A percentile compares a stretch with the other conserved stretches of the same genome.
Evolutionary conservation across 2,113 vertebrate species (phyloP).

Genomic region (Clinocottus analis): DNA sequence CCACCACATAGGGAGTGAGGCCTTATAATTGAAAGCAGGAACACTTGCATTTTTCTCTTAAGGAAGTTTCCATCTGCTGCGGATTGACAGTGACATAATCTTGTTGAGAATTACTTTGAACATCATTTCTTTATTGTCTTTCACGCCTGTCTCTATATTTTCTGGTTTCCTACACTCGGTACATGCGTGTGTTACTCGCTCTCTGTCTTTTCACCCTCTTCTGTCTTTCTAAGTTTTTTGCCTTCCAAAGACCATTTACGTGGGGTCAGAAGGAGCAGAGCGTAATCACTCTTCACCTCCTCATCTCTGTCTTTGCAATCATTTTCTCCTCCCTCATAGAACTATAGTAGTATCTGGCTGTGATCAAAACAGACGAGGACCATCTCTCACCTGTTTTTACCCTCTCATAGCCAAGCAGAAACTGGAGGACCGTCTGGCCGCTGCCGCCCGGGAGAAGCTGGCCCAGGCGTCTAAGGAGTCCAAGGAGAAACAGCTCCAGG

Average conservation of each 20-base stretch:
- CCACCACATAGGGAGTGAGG: background rate
- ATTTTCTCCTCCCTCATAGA: background rate
- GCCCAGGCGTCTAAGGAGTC: conserved; percentile 98
- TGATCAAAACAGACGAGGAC: conserved; percentile 9
- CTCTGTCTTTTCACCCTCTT: background rate
- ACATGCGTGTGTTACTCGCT: background rate
- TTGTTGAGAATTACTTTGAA: conserved; percentile 7
- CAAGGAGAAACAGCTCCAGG: conserved; percentile 97
- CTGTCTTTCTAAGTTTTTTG: background rate
- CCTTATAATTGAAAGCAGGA: conserved; percentile 21
- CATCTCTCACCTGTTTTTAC: conserved; percentile 27
- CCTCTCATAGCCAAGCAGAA: conserved; percentile 91
- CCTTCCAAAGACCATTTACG: background rate
- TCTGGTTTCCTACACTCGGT: background rate
- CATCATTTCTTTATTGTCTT: background rate
- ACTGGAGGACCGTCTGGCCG: conserved; percentile 96
- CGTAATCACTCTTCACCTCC: background rate
- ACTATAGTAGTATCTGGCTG: background rate
- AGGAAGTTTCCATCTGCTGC: background rate
- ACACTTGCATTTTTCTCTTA: background rate
- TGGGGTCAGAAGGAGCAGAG: background rate
- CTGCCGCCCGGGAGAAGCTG: conserved; percentile 97
- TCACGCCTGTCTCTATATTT: background rate
- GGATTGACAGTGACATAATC: background rate
- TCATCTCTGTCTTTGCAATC: background rate